Evolutionary conservation across 2,888 invertebrate species (phyloP).

Genomic region (Meteorus colon): DNA sequence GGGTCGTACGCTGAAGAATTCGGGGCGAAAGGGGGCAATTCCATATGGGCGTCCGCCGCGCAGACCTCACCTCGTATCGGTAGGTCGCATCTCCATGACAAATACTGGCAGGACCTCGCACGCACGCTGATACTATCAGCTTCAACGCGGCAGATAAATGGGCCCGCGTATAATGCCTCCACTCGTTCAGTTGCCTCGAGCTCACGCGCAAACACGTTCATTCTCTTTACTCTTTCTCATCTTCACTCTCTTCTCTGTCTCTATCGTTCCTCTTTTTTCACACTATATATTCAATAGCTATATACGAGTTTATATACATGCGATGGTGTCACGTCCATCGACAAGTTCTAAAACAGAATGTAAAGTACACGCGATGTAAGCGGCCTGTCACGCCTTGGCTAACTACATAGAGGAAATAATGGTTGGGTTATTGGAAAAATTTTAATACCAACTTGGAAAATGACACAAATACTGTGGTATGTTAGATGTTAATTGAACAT

Average conservation of each 20-base stretch:
- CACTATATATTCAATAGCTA: background rate
- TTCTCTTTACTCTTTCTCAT: background rate
- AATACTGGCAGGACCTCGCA: slow-evolving; percentile 71
- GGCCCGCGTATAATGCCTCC: slow-evolving; percentile 59
- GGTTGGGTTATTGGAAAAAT: background rate
- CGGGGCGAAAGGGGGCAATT: slow-evolving; percentile 57
- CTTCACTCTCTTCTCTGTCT: background rate
- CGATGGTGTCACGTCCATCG: slow-evolving; percentile 20
- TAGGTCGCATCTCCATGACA: slow-evolving; percentile 66
- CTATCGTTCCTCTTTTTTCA: too few relatives aligned
- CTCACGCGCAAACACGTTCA: slow-evolving; percentile 56
- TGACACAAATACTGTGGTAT: too few relatives aligned
- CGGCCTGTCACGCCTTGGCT: slow-evolving; percentile 14
- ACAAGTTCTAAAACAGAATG: slow-evolving; percentile 7
- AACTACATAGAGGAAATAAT: background rate
- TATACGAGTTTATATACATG: background rate
- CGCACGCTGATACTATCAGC: slow-evolving; percentile 64
- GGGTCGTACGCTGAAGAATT: slow-evolving; percentile 44
- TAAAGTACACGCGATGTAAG: slow-evolving; percentile 5
- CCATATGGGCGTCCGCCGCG: slow-evolving; percentile 59
- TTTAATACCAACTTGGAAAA: too few relatives aligned
- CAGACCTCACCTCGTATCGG: slow-evolving; percentile 44
- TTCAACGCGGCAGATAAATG: slow-evolving; percentile 64
- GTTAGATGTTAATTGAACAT: too few relatives aligned
- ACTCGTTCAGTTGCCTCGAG: slow-evolving; percentile 64